Conservation (phyloP, 1,140 invertebrate genomes). For the Bradynema listronoti region DNA sequence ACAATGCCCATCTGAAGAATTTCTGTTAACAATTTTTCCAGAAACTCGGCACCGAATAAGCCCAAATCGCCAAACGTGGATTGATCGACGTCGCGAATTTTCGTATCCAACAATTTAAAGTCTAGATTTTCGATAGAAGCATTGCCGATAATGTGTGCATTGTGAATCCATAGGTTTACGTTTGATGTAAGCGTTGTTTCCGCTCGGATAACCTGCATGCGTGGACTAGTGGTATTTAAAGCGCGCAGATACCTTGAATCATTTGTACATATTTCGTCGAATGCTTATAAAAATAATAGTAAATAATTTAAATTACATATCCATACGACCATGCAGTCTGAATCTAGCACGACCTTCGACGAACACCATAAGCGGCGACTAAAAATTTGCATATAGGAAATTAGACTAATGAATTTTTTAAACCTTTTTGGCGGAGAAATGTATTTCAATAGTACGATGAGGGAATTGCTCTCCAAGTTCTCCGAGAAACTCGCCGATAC, state of each 20-base stretch:
- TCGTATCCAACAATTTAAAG: slow-evolving; percentile 50
- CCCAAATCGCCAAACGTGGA: slow-evolving; percentile 50
- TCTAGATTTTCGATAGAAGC: slow-evolving; percentile 37
- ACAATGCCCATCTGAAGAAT: slow-evolving; percentile 55
- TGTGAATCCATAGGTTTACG: slow-evolving; percentile 49
- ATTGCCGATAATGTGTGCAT: slow-evolving; percentile 37
- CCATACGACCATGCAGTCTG: slow-evolving; percentile 51
- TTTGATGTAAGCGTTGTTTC: slow-evolving; percentile 58
- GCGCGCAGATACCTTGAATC: slow-evolving; percentile 18
- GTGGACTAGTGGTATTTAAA: slow-evolving; percentile 17
- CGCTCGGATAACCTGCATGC: slow-evolving; percentile 36
- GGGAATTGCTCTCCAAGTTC: slow-evolving; percentile 51
- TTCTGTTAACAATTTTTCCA: slow-evolving; percentile 56
- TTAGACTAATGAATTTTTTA: slow-evolving; percentile 3
- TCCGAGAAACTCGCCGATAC: slow-evolving; percentile 55
- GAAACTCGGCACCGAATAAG: slow-evolving; percentile 54
- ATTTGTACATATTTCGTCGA: neutral
- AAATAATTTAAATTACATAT: slow-evolving; percentile 18
- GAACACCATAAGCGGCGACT: slow-evolving; percentile 53
- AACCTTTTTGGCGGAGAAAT: slow-evolving; percentile 53
- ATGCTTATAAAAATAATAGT: neutral
- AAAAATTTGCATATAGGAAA: neutral
- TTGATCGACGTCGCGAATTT: slow-evolving; percentile 54
- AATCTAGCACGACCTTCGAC: slow-evolving; percentile 52
- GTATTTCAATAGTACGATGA: slow-evolving; percentile 51